Percentiles rank a stretch among this genome's conserved stretches.
phyloP scores from a whole-genome alignment of 37 sponge, comb jelly and placozoan species.

The Spongilla lacustris region DNA sequence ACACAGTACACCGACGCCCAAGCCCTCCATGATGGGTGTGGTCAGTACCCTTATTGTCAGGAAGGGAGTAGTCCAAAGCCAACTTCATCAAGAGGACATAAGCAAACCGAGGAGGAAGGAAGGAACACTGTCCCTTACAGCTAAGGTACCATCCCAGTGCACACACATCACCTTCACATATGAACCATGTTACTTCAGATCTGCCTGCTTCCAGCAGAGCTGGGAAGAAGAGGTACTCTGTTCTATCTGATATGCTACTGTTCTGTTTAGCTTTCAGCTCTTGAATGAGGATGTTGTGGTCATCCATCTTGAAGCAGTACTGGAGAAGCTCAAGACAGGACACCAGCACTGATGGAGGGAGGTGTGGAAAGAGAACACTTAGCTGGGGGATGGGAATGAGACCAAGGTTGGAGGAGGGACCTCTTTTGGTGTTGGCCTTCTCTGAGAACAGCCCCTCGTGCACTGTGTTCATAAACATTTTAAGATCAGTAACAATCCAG shows the following conservation, averaged over 20 bases:
- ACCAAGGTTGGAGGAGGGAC: not conserved
- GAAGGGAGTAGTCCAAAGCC: slow-evolving; percentile 25
- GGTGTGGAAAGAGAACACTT: not conserved
- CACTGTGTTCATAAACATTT: not conserved
- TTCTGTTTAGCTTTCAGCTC: not conserved
- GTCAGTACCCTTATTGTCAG: not conserved
- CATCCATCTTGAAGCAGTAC: slow-evolving; percentile 22
- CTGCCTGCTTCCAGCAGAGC: slow-evolving; percentile 10
- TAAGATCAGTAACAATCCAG: slow-evolving; percentile 8
- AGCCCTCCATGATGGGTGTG: not conserved
- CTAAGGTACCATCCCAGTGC: slow-evolving; percentile 29
- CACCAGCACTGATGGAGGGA: slow-evolving; percentile 7
- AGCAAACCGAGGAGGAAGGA: slow-evolving; percentile 42
- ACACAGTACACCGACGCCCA: slow-evolving; percentile 26
- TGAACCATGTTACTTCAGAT: not conserved
- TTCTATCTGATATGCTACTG: not conserved
- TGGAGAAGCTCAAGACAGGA: slow-evolving; percentile 10
- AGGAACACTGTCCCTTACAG: slow-evolving; percentile 15
- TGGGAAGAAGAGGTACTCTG: slow-evolving; percentile 34
- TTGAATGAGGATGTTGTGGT: not conserved
- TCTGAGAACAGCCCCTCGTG: slow-evolving; percentile 7
- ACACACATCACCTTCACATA: not conserved
- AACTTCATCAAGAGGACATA: slow-evolving; percentile 32
- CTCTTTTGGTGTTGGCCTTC: not conserved
- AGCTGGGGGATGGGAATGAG: not conserved